These are phyloP conservation scores for Empis livida DNA, from an alignment of 2,888 invertebrate species.

Conservation along the genomic window DNA sequence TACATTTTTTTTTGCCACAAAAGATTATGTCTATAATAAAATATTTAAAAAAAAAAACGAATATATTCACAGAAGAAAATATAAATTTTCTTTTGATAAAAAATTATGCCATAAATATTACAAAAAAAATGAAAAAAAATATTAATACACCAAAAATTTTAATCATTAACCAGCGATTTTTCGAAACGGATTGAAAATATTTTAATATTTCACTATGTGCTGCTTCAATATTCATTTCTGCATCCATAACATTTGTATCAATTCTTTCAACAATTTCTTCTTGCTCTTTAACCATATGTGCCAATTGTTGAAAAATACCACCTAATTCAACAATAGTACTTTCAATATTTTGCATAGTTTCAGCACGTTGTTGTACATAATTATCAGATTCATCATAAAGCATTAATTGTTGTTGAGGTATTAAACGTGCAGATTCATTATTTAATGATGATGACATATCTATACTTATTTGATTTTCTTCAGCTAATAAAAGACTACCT, in stretches of 20 bases:
- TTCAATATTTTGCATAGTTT: conserved; percentile 99
- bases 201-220: conserved; percentile 95
- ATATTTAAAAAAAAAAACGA: too few relatives aligned
- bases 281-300: conserved; percentile 71
- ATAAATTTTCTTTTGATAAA: too few relatives aligned
- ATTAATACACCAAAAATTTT: conserved; percentile 97
- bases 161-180: conserved; percentile 97
- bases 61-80: too few relatives aligned
- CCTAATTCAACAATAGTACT: conserved; percentile 97
- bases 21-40: too few relatives aligned
- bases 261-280: conserved; percentile 97
- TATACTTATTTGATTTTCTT: conserved; percentile 65
- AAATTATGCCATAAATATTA: conserved; percentile 84
- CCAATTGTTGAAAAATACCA: conserved; percentile 93
- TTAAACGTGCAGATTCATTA: conserved; percentile 34
- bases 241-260: conserved; percentile 91
- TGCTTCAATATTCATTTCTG: conserved; percentile 92
- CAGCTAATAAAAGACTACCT: conserved; percentile 34
- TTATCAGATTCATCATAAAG: conserved; percentile 77
- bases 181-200: conserved; percentile 93
- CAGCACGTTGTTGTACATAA: conserved; percentile 85
- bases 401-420: conserved; percentile 47
- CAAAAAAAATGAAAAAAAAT: conserved; percentile 98
- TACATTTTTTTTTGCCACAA: too few relatives aligned
- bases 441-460: conserved; percentile 72